Percentiles rank a stretch among this genome's conserved stretches.
Conservation (phyloP, 2,113 vertebrate genomes). For the Syngnathus floridae region DNA sequence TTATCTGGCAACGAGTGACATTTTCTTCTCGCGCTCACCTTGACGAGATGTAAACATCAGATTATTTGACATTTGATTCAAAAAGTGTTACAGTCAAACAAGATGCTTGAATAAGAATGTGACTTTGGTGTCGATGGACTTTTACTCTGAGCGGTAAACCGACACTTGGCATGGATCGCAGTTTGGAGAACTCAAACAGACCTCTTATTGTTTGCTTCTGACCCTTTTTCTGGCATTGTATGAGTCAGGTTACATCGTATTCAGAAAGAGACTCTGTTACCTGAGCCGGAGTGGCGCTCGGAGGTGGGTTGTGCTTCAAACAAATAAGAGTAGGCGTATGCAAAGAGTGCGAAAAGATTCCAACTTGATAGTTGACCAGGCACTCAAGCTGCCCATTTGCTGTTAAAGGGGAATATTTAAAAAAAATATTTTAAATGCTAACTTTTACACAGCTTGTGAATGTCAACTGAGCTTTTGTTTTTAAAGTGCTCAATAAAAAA, state of each 20-base stretch:
- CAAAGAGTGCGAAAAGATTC: neutral
- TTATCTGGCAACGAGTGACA: neutral
- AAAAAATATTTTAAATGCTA: no score
- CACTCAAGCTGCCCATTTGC: neutral
- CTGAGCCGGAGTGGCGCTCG: slow-evolving; percentile 49
- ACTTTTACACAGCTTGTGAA: neutral
- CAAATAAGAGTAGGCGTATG: neutral
- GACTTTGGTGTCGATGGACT: neutral
- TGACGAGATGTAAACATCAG: neutral
- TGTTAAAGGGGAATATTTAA: neutral
- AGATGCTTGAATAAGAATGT: neutral
- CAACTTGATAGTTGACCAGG: neutral
- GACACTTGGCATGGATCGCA: slow-evolving; percentile 1
- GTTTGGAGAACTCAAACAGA: slow-evolving; percentile 57
- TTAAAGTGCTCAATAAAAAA: neutral
- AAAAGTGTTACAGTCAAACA: neutral
- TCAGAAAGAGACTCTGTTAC: slow-evolving; percentile 58
- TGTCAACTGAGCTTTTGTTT: neutral
- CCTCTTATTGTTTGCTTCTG: slow-evolving; percentile 53
- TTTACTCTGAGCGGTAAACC: slow-evolving; percentile 8
- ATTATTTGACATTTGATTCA: neutral
- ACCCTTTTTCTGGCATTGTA: slow-evolving; percentile 43
- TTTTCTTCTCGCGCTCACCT: neutral
- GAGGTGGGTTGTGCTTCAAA: slow-evolving; percentile 34
- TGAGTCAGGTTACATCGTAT: slow-evolving; percentile 68